phyloP scores from a whole-genome alignment of 2,888 invertebrate species.

The Eupithecia insigniata region DNA sequence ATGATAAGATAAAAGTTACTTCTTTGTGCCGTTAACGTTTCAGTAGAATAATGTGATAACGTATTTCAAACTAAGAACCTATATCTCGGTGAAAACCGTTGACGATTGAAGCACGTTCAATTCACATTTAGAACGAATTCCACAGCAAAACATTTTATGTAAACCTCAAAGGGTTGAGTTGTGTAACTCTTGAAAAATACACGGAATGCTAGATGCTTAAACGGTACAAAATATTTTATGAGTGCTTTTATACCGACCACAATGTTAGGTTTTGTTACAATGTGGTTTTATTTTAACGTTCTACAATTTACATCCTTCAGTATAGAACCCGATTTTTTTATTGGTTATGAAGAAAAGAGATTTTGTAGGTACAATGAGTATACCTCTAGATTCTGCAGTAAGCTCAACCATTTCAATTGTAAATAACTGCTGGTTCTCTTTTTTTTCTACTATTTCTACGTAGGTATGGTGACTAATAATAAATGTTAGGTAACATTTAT shows the following conservation, averaged over 20 bases:
- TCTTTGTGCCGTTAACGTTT: neutral
- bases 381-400: no score
- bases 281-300: neutral
- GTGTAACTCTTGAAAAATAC: constrained; percentile 47
- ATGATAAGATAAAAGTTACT: neutral
- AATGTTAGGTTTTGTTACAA: neutral
- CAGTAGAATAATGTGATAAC: neutral
- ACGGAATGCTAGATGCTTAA: constrained; percentile 29
- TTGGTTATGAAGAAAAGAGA: neutral
- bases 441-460: no score
- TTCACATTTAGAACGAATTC: constrained; percentile 38
- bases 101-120: constrained; percentile 23
- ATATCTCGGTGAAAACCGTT: constrained; percentile 1
- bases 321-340: neutral
- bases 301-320: neutral
- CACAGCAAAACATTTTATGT: constrained; percentile 45
- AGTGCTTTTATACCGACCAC: constrained; percentile 39
- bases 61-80: neutral
- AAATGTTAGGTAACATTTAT: no score
- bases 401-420: no score
- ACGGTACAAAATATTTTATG: constrained; percentile 49
- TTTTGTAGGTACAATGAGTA: neutral
- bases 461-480: no score
- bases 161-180: constrained; percentile 50
- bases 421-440: no score